A percentile compares a stretch with the other conserved stretches of the same genome.
Evolutionary conservation across 2,888 invertebrate species (phyloP).

Genomic region (Oligia fasciuncula): DNA sequence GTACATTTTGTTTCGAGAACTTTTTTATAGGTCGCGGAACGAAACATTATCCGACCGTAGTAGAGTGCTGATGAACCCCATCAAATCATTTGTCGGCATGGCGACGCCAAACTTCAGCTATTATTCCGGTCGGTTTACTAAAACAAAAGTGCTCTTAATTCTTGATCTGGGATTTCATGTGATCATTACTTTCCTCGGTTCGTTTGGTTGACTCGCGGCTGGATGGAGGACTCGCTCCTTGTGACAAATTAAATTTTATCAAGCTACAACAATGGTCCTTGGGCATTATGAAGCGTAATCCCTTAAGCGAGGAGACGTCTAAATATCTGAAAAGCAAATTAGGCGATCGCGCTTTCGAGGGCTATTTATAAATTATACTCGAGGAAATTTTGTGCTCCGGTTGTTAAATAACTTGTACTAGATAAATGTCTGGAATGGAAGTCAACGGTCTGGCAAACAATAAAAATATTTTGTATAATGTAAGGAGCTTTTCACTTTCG

Average conservation of each 20-base stretch:
- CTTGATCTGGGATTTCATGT: slow-evolving; percentile 86
- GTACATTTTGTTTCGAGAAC: slow-evolving; percentile 64
- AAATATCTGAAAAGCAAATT: slow-evolving; percentile 76
- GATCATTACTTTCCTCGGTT: slow-evolving; percentile 83
- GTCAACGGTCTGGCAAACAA: slow-evolving; percentile 41
- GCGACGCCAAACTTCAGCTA: slow-evolving; percentile 84
- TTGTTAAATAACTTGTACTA: slow-evolving; percentile 63
- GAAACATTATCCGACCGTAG: slow-evolving; percentile 82
- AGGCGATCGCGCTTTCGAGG: slow-evolving; percentile 72
- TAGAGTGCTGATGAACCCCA: slow-evolving; percentile 83
- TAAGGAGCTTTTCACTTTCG: slow-evolving; percentile 40
- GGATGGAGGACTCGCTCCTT: slow-evolving; percentile 71
- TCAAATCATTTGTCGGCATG: slow-evolving; percentile 87
- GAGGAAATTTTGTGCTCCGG: slow-evolving; percentile 59
- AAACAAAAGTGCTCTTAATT: slow-evolving; percentile 87
- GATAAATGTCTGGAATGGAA: slow-evolving; percentile 55
- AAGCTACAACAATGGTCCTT: slow-evolving; percentile 77
- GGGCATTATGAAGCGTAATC: slow-evolving; percentile 76
- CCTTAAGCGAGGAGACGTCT: slow-evolving; percentile 71
- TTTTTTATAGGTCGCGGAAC: slow-evolving; percentile 74
- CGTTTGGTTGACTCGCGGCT: slow-evolving; percentile 76
- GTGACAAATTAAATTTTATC: slow-evolving; percentile 81
- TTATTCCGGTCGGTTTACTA: slow-evolving; percentile 87
- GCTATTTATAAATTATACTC: slow-evolving; percentile 73
- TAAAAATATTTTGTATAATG: slow-evolving; percentile 53